These are phyloP conservation scores for Ametastegia equiseti DNA, from an alignment of 2,888 invertebrate genomes.

Conservation along the genomic window DNA sequence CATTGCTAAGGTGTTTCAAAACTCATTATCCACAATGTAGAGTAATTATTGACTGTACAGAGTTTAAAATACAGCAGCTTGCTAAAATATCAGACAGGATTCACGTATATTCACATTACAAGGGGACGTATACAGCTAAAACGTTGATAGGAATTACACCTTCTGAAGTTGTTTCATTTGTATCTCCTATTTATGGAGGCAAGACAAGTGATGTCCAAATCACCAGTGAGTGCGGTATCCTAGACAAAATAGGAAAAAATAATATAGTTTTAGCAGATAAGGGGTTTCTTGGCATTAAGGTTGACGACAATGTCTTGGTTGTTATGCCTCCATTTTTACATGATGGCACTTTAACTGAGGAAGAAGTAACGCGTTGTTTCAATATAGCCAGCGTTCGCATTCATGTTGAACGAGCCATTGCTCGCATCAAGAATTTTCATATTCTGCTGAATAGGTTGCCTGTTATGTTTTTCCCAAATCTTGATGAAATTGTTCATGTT, in stretches of 20 bases:
- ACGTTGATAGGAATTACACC: not conserved
- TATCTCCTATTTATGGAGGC: slow-evolving; percentile 1
- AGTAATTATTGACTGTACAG: too few species aligned
- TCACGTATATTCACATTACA: not conserved
- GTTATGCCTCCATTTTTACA: slow-evolving; percentile 13
- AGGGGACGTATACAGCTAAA: not conserved
- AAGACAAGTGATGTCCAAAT: not conserved
- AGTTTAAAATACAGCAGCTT: too few species aligned
- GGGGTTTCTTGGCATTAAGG: not conserved
- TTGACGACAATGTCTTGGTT: not conserved
- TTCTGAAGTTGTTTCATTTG: not conserved
- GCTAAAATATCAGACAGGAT: too few species aligned
- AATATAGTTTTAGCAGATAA: slow-evolving; percentile 8
- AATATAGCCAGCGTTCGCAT: not conserved
- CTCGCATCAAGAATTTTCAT: not conserved
- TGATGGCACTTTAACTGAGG: not conserved
- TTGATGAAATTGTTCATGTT: not conserved
- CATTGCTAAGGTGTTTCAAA: not conserved
- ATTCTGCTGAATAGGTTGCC: slow-evolving; percentile 9
- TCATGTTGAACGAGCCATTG: slow-evolving; percentile 1
- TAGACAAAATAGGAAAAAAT: not conserved
- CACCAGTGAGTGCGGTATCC: not conserved
- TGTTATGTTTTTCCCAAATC: not conserved
- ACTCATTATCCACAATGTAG: too few species aligned
- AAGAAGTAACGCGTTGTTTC: slow-evolving; percentile 1